Conservation (phyloP, 2,888 invertebrate genomes). For the Himalopsyche tibetana region DNA sequence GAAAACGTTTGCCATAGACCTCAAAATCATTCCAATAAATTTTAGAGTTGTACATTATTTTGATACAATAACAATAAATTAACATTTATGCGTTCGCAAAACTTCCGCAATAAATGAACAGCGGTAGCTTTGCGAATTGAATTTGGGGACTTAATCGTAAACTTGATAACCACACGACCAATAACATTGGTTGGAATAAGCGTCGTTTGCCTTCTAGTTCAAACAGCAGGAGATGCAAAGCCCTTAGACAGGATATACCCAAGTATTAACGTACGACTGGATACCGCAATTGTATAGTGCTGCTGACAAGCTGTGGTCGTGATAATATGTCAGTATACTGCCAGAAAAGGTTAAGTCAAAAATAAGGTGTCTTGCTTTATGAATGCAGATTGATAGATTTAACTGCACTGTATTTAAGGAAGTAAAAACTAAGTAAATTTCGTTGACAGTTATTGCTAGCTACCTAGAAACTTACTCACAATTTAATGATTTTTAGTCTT, state of each 20-base stretch:
- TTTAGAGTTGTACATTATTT: no score
- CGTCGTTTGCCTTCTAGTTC: slow-evolving; percentile 6
- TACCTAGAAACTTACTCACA: no score
- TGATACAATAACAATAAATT: not conserved
- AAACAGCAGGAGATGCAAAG: slow-evolving; percentile 6
- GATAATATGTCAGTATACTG: no score
- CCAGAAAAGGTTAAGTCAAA: no score
- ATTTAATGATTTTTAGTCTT: no score
- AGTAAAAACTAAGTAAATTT: no score
- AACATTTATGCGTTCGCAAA: slow-evolving; percentile 18
- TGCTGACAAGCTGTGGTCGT: not conserved
- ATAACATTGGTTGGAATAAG: slow-evolving; percentile 5
- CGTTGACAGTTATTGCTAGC: no score
- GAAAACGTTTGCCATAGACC: no score
- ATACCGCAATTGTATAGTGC: not conserved
- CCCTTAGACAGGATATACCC: not conserved
- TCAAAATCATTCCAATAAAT: no score
- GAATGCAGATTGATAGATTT: no score
- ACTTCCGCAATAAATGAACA: slow-evolving; percentile 15
- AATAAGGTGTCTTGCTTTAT: no score
- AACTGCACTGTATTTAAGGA: no score
- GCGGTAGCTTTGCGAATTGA: not conserved
- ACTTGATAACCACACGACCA: slow-evolving; percentile 18
- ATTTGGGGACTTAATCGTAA: not conserved
- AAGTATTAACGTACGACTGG: not conserved